Conservation (phyloP, 2,113 vertebrate species). For the zebrafish (Danio rerio) region GRCz12tu NC_133185.1:32568501-32569000, state of each 20-base stretch:
- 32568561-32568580: not conserved
- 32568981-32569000: constrained; percentile 4
- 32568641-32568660: not conserved
- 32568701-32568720: not conserved
- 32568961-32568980: not conserved
- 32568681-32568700: not conserved
- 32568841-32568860: constrained; percentile 25
- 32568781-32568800: not conserved
- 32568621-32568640: not conserved
- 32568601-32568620: not conserved
- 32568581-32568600: not conserved
- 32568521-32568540: not conserved
- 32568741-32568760: not conserved
- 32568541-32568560: not conserved
- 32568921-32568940: not conserved
- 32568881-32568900: constrained; percentile 33
- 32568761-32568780: not conserved
- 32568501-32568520: not conserved
- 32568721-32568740: not conserved
- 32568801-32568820: not conserved
- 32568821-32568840: not conserved
- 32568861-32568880: constrained; percentile 15
- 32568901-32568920: not conserved
- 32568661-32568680: not conserved
- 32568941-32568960: not conserved